Evolutionary conservation across 2,888 invertebrate genomes (phyloP).

Genomic region (Clitarchus hookeri): DNA sequence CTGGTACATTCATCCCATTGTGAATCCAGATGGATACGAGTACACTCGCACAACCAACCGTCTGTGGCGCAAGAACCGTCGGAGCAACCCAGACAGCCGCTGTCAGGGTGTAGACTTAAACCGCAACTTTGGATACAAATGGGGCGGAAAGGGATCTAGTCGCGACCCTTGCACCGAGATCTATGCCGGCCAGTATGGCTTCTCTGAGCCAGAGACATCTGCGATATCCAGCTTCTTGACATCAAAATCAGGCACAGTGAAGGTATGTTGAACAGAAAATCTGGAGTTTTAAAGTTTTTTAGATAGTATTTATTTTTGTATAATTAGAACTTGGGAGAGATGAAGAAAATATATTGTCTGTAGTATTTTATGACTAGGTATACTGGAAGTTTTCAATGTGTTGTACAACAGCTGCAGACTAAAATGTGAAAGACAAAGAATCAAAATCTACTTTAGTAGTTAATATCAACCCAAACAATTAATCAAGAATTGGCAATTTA

Average conservation of each 20-base stretch:
- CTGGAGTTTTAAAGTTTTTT: too few relatives aligned
- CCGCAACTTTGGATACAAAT: slow-evolving; percentile 85
- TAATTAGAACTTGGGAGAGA: not conserved
- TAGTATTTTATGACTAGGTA: not conserved
- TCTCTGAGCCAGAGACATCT: slow-evolving; percentile 85
- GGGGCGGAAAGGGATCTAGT: slow-evolving; percentile 86
- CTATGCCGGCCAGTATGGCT: slow-evolving; percentile 75
- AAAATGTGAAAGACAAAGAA: too few relatives aligned
- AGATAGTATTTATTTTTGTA: too few relatives aligned
- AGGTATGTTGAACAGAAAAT: slow-evolving; percentile 45
- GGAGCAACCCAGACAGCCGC: slow-evolving; percentile 58
- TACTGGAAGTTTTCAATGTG: not conserved
- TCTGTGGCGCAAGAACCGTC: slow-evolving; percentile 82
- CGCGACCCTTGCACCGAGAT: slow-evolving; percentile 81
- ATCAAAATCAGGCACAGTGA: slow-evolving; percentile 48
- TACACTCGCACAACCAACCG: slow-evolving; percentile 69
- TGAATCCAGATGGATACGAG: slow-evolving; percentile 88
- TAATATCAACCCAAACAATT: too few relatives aligned
- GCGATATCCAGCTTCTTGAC: slow-evolving; percentile 63
- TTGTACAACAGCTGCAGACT: too few relatives aligned
- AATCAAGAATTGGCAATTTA: too few relatives aligned
- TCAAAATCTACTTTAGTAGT: too few relatives aligned
- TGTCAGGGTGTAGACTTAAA: slow-evolving; percentile 83
- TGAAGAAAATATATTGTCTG: not conserved
- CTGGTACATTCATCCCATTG: slow-evolving; percentile 73